Percentiles rank a stretch among this genome's conserved stretches.
Evolutionary conservation across 2,888 invertebrate species (phyloP).

Genomic region (Zhuqinia jingwanae): DNA sequence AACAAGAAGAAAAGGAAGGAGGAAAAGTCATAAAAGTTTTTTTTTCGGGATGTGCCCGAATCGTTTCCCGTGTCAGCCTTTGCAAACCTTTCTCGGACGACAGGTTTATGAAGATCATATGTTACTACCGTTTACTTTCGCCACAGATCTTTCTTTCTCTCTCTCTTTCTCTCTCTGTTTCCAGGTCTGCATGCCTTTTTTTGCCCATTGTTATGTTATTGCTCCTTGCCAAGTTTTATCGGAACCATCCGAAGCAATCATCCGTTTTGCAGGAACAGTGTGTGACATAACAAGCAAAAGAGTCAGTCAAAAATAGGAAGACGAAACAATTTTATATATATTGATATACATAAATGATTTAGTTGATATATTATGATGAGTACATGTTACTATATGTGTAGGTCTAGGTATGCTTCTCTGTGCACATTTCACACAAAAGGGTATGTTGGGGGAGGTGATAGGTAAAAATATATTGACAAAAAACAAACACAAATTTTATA

Average conservation of each 20-base stretch:
- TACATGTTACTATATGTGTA: too few species aligned
- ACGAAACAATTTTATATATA: too few species aligned
- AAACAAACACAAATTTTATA: too few species aligned
- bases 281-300: slow-evolving; percentile 37
- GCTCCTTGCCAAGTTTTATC: slow-evolving; percentile 78
- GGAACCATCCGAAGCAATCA: slow-evolving; percentile 76
- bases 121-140: slow-evolving; percentile 77
- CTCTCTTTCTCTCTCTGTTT: slow-evolving; percentile 67
- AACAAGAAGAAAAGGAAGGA: slow-evolving; percentile 58
- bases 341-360: too few species aligned
- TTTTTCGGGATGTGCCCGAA: slow-evolving; percentile 78
- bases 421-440: too few species aligned
- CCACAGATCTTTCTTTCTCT: slow-evolving; percentile 69
- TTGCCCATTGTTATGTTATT: slow-evolving; percentile 76
- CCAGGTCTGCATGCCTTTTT: slow-evolving; percentile 23
- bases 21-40: slow-evolving; percentile 79
- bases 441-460: too few species aligned
- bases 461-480: too few species aligned
- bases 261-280: slow-evolving; percentile 70
- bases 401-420: too few species aligned
- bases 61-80: slow-evolving; percentile 78
- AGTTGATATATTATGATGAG: too few species aligned
- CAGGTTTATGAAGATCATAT: slow-evolving; percentile 80
- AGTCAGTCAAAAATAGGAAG: slow-evolving; percentile 1
- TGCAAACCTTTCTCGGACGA: slow-evolving; percentile 78